Evolutionary conservation across 2,113 vertebrate genomes (phyloP), one percentile per base, ranked within the genome.

Genomic region (Gymnorhina tibicen): DNA sequence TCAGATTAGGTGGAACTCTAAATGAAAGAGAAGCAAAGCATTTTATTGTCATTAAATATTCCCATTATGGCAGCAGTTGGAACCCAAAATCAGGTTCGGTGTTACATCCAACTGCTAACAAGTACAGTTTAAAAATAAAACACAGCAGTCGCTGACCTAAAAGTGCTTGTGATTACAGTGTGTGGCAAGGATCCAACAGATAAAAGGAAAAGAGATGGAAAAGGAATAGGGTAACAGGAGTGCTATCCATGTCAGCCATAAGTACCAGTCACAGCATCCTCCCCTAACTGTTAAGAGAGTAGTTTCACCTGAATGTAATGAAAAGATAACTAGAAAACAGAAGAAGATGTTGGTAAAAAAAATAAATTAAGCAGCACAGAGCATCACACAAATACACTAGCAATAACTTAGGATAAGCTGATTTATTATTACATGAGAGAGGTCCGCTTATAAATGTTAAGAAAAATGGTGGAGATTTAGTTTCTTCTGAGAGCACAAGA

Each of bases 101-200:
- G 72, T 58, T 62, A 87, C 2, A 6, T 89, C 91, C 87, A 88
- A 70, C 87, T 84, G 82, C 82, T 90, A 95, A 91, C 63, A 83
- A 94, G 90, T 35, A 50, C 33, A 74, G 79, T 77, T 93, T 84
- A 91, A 95, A 94, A 95, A 96, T 80, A 94, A 87, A 92, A 89
- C 81, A 55, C 94, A 91, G 85, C 95, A 94, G 90, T 77, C 7
- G 4, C 82, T 96, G 92, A 93, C 95, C 95, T 88, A 77, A 70
- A 95, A 96, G 84, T 92, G 86, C 66, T 75, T 56, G 68, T 85
- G 80, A 93, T 95, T 93, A 92, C 13, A 87, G 80, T 13, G 60
- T 56, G 69, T 19, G 10, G 90, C 91, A 90, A 85, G 62, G 70
- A 95, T 91, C 91, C 95, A 89, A 84, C 76, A 81, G 81, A 94